A percentile compares a stretch with the other conserved stretches of the same genome.
phyloP scores from a whole-genome alignment of 2,888 invertebrate species.

The Seira musarum region DNA sequence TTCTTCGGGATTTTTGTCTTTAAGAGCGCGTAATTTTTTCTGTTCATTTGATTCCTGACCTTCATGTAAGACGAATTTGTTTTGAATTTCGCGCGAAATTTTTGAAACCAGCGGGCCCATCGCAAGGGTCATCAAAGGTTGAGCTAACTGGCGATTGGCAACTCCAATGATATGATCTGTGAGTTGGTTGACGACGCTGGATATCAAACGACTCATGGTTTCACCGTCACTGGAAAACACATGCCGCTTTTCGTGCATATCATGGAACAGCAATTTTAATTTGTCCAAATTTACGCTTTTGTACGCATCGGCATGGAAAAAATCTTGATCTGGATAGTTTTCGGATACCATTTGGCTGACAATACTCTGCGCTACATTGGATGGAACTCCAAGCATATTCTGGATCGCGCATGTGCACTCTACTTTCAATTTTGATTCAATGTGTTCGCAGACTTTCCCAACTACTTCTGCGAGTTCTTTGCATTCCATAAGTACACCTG shows the following conservation, averaged over 20 bases:
- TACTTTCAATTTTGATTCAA: no score
- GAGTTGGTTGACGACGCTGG: background rate
- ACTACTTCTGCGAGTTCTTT: no score
- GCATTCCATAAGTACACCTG: no score
- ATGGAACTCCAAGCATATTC: no score
- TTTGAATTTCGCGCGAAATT: constrained; percentile 21
- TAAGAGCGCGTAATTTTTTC: constrained; percentile 7
- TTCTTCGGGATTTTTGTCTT: constrained; percentile 19
- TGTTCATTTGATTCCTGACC: constrained; percentile 23
- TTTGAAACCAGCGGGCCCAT: constrained; percentile 19
- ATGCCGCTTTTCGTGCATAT: background rate
- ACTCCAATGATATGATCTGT: constrained; percentile 42
- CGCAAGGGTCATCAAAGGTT: constrained; percentile 13
- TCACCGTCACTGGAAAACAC: background rate
- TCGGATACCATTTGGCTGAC: no score
- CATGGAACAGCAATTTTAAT: background rate
- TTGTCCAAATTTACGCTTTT: background rate
- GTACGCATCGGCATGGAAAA: background rate
- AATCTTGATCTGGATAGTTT: no score
- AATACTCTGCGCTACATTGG: no score
- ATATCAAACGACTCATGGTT: background rate
- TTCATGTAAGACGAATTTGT: constrained; percentile 14
- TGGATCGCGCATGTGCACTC: no score
- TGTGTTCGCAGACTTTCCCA: no score
- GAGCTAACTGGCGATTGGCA: constrained; percentile 37